phyloP scores from a whole-genome alignment of 2,113 vertebrate genomes.

The Pionites leucogaster region DNA sequence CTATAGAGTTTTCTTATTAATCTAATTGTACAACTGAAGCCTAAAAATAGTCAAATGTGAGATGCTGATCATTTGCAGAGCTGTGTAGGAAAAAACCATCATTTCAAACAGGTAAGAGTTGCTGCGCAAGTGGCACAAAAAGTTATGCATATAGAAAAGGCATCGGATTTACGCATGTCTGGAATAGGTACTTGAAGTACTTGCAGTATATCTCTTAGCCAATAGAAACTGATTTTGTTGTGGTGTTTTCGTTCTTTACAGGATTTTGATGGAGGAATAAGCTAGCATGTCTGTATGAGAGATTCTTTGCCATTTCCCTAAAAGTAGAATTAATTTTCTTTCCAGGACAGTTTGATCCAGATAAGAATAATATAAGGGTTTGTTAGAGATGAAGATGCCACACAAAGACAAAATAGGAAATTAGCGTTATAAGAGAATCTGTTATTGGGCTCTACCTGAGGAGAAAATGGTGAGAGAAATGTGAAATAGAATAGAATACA shows the following conservation, averaged over 20 bases:
- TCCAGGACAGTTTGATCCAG: background rate
- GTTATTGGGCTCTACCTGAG: background rate
- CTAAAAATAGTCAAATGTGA: background rate
- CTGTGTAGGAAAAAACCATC: background rate
- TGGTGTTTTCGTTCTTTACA: background rate
- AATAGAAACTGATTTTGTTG: background rate
- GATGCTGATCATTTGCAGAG: background rate
- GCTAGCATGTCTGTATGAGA: background rate
- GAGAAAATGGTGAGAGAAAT: background rate
- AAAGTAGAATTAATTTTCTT: background rate
- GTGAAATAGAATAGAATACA: background rate
- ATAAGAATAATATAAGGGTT: background rate
- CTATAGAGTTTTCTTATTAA: background rate
- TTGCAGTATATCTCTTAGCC: background rate
- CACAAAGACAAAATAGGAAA: background rate
- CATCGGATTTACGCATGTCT: background rate
- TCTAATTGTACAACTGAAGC: background rate
- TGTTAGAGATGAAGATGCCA: background rate
- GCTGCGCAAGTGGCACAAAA: background rate
- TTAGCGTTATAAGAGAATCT: background rate
- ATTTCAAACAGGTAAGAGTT: background rate
- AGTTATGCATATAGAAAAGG: background rate
- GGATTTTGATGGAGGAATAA: background rate
- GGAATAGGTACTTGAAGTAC: background rate
- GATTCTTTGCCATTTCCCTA: background rate